phyloP scores from a whole-genome alignment of 2,113 vertebrate genomes.

The Zootoca vivipara region DNA sequence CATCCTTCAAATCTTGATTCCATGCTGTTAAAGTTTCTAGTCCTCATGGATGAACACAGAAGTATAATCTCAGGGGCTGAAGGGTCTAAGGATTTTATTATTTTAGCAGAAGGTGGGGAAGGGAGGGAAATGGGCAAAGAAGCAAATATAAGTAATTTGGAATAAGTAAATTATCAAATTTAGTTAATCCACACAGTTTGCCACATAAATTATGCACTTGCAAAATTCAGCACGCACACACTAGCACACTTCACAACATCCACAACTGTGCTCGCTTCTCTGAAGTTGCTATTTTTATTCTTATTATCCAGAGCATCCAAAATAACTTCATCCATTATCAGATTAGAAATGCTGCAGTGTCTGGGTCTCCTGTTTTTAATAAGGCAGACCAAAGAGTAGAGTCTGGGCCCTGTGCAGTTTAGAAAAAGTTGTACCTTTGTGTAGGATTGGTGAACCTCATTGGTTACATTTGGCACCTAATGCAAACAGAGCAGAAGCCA shows the following conservation, averaged over 20 bases:
- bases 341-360: background rate
- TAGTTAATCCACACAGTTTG: too few relatives aligned
- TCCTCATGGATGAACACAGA: too few relatives aligned
- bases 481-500: slow-evolving; percentile 7
- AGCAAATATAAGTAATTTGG: background rate
- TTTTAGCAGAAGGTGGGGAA: background rate
- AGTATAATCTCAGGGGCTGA: too few relatives aligned
- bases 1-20: too few relatives aligned
- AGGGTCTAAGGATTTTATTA: too few relatives aligned
- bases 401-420: background rate
- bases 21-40: too few relatives aligned
- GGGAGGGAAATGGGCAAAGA: background rate
- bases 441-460: slow-evolving; percentile 34
- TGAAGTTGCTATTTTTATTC: background rate
- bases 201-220: too few relatives aligned
- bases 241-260: background rate
- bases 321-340: background rate
- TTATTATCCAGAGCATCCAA: background rate
- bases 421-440: slow-evolving; percentile 25
- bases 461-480: slow-evolving; percentile 54
- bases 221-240: background rate
- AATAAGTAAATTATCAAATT: background rate
- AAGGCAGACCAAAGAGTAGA: background rate
- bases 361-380: background rate
- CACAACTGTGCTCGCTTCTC: background rate